Evolutionary conservation across 2,113 vertebrate species (phyloP), one percentile per base, ranked within the genome.

Genomic region (Caranx melampygus): DNA sequence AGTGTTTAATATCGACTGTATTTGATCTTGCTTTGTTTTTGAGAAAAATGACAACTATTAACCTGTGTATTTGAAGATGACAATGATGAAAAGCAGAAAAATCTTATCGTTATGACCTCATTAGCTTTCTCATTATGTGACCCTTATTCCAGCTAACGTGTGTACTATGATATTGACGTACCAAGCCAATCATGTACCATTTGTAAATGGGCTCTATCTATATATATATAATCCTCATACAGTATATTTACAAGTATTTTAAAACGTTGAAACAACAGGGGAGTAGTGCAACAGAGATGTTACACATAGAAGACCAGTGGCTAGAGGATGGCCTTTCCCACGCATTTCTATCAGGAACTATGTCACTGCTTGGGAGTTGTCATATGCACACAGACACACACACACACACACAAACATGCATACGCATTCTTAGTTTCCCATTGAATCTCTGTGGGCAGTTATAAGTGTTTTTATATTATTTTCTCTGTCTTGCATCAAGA

Each of bases 401-500:
- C 14, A 68, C 73, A 45, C 20, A 64, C 59, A 81, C 54, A 52
- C 15, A 60, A 59, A 83, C 65, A 76, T 45, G 59, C 71, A 81
- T 4, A 84, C 58, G 69, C 61, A 75, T 44, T 52, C 73, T 74
- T 65, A 69, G 88, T 85, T 87, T 79, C 82, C 79, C 87, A 85
- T 81, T 74, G 75, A 83, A 82, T 84, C 83, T 90, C 80, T 84
- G 73, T 89, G 87, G 87, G 91, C 84, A 78, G 86, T 85, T 90
- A 88, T 81, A 83, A 79, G 78, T 82, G 61, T 90, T 89, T 90
- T 86, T 81, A 73, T 86, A 83, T 87, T 67, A 68, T 90, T 88
- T 92, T 87, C 82, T 91, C 72, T 95, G 91, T 95, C 95, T 95
- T 95, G 94, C 93, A 95, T 95, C 95, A 95, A 94, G 94, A 95